These are phyloP conservation scores for Nineta flava DNA, from an alignment of 2,888 invertebrate genomes.

Conservation along the genomic window DNA sequence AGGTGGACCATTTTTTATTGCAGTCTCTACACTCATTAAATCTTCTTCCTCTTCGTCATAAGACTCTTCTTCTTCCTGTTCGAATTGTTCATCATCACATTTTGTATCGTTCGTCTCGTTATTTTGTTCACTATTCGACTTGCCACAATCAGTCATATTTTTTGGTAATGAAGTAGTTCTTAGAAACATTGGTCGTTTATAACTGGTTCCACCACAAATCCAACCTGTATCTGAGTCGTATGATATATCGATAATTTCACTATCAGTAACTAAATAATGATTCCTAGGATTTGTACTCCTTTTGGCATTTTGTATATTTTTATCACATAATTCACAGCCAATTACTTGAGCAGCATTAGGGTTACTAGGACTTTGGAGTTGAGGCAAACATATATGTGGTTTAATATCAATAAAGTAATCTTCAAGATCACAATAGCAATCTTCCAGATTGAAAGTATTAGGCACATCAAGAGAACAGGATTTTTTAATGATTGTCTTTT, in stretches of 20 bases:
- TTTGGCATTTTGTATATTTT: background rate
- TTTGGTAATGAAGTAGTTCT: conserved; percentile 2
- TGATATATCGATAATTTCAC: conserved; percentile 28
- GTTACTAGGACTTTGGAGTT: background rate
- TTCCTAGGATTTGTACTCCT: conserved; percentile 10
- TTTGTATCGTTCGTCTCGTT: background rate
- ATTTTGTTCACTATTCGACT: background rate
- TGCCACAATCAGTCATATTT: background rate
- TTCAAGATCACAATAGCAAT: too few relatives aligned
- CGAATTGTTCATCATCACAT: background rate
- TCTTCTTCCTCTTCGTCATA: background rate
- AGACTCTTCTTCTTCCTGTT: background rate
- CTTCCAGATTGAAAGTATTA: too few relatives aligned
- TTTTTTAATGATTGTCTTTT: too few relatives aligned
- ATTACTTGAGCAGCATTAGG: background rate
- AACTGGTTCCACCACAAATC: conserved; percentile 16
- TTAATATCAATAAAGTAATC: background rate
- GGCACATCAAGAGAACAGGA: too few relatives aligned
- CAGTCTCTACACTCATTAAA: background rate
- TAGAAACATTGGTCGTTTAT: conserved; percentile 3
- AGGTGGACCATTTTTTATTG: background rate
- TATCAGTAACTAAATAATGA: conserved; percentile 29
- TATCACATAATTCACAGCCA: background rate
- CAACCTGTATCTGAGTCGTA: conserved; percentile 31
- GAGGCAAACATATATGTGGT: background rate